Evolutionary conservation across 2,113 vertebrate genomes (phyloP).

Genomic region (Setophaga coronata): DNA sequence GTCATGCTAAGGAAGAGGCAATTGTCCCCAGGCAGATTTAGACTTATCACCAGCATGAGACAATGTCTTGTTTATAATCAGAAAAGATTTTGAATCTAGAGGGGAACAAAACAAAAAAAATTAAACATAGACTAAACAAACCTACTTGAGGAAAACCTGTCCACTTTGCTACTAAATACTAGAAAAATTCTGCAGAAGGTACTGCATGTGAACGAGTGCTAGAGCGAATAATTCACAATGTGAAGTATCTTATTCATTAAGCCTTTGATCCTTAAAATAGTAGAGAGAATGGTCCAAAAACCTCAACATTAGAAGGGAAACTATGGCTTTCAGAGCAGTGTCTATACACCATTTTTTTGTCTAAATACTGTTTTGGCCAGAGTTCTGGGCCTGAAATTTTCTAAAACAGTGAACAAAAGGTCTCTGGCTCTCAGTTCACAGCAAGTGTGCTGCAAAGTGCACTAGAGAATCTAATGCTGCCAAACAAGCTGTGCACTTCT

Average conservation of each 20-base stretch:
- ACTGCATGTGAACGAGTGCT: neutral
- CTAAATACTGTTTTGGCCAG: neutral
- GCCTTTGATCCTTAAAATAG: neutral
- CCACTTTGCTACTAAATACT: neutral
- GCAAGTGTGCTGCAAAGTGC: neutral
- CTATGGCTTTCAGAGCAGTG: neutral
- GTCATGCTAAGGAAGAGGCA: neutral
- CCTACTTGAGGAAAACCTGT: neutral
- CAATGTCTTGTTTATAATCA: neutral
- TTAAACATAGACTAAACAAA: neutral
- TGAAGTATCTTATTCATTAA: neutral
- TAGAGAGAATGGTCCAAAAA: neutral
- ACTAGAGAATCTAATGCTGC: neutral
- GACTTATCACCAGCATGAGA: neutral
- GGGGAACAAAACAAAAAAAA: neutral
- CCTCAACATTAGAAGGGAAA: neutral
- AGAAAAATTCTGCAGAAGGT: neutral
- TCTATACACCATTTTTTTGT: neutral
- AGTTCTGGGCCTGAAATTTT: neutral
- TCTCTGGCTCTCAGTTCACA: conserved; percentile 4
- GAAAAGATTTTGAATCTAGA: neutral
- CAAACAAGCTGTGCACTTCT: neutral
- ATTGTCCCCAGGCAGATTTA: neutral
- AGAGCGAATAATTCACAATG: neutral
- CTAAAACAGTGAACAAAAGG: conserved; percentile 9